Conservation (phyloP, 2,888 invertebrate species). For the Lamellibrachia columna region DNA sequence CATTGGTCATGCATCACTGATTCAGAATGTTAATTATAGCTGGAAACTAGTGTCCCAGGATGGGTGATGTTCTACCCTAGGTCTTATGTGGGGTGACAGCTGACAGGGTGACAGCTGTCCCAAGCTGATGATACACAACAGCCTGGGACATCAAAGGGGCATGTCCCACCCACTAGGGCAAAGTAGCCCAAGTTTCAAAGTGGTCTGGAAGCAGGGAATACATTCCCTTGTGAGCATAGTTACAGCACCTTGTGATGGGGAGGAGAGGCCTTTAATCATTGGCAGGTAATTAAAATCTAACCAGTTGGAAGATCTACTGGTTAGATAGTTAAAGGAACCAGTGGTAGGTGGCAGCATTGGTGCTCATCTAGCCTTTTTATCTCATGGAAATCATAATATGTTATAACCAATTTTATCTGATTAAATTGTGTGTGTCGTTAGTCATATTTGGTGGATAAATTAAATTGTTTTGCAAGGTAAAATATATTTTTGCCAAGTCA, state of each 20-base stretch:
- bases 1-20: not conserved
- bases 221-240: not conserved
- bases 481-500: not conserved
- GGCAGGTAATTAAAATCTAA: not conserved
- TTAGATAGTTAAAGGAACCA: not conserved
- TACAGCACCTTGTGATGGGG: not conserved
- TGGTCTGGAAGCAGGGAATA: not conserved
- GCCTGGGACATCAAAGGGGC: not conserved
- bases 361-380: not conserved
- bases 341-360: conserved; percentile 2
- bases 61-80: not conserved
- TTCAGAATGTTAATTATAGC: not conserved
- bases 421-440: not conserved
- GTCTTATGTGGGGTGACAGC: not conserved
- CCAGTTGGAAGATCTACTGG: not conserved
- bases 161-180: not conserved
- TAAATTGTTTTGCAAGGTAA: not conserved
- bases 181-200: conserved; percentile 16
- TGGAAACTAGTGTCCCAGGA: not conserved
- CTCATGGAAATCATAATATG: not conserved
- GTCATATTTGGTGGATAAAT: too few species aligned
- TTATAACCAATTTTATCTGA: not conserved
- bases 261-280: not conserved
- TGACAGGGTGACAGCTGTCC: not conserved
- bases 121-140: not conserved